These are phyloP conservation scores for Augochlora pura DNA, from an alignment of 1,140 invertebrate genomes.

Conservation along the genomic window DNA sequence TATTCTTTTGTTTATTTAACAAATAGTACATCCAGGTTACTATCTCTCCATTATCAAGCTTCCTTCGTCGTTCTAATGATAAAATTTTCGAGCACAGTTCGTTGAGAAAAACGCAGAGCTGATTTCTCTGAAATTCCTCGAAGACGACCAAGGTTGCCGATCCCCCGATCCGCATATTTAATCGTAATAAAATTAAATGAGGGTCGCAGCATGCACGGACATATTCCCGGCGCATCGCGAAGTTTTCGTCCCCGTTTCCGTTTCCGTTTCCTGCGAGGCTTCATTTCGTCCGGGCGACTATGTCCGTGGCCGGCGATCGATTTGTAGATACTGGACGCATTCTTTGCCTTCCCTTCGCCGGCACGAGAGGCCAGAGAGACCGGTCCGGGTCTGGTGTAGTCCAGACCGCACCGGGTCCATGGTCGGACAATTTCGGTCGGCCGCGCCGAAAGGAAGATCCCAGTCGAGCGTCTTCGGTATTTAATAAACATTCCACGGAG, in stretches of 20 bases:
- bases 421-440: conserved; percentile 55
- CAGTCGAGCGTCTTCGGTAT: conserved; percentile 57
- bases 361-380: conserved; percentile 26
- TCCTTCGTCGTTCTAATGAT: no score
- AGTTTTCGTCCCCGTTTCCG: not conserved
- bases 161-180: no score
- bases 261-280: not conserved
- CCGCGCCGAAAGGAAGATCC: conserved; percentile 34
- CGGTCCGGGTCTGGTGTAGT: no score
- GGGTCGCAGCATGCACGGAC: not conserved
- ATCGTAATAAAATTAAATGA: conserved; percentile 34
- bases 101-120: no score
- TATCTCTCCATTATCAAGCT: no score
- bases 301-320: conserved; percentile 12
- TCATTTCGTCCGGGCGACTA: not conserved
- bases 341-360: conserved; percentile 19
- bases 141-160: no score
- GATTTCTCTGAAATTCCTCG: no score
- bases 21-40: no score
- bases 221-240: not conserved
- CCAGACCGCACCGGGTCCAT: no score
- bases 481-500: conserved; percentile 65
- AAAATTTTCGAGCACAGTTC: no score
- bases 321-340: conserved; percentile 31
- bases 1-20: no score